Conservation (phyloP, 2,113 vertebrate genomes). For the Chinchilla lanigera region DNA sequence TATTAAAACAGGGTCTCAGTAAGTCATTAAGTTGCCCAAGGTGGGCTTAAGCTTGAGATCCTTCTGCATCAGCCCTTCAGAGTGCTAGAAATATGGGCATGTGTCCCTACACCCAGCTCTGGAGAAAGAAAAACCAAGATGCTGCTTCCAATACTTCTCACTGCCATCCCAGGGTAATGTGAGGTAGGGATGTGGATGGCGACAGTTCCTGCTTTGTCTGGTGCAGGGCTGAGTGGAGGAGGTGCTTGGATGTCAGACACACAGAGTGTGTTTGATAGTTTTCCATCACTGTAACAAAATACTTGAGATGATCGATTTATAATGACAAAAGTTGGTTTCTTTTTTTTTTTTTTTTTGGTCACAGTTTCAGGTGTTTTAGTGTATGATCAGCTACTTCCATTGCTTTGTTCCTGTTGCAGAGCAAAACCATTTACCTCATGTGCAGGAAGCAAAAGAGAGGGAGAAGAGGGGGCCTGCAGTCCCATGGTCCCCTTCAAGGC, state of each 20-base stretch:
- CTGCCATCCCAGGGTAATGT: too few relatives aligned
- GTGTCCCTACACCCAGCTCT: neutral
- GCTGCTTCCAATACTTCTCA: neutral
- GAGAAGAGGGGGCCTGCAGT: too few relatives aligned
- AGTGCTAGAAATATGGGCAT: neutral
- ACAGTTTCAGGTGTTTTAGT: neutral
- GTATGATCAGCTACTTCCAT: neutral
- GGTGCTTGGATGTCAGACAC: neutral
- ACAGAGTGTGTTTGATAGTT: neutral
- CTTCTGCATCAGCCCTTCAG: neutral
- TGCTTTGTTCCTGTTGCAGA: neutral
- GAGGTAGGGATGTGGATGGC: too few relatives aligned
- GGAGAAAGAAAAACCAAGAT: neutral
- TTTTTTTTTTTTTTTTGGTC: neutral
- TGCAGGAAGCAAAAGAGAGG: neutral
- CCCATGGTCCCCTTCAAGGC: neutral
- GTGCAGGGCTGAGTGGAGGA: neutral
- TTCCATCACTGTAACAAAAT: neutral
- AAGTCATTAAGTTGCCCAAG: neutral
- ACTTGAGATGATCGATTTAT: neutral
- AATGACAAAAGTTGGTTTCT: neutral
- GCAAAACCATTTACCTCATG: neutral
- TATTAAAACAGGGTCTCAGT: neutral
- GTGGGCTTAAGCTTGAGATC: neutral
- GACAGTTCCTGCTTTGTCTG: neutral